Evolutionary conservation across 1,140 invertebrate species (phyloP), one percentile per base, ranked within the genome.

Genomic region (Heliothis subflexa): DNA sequence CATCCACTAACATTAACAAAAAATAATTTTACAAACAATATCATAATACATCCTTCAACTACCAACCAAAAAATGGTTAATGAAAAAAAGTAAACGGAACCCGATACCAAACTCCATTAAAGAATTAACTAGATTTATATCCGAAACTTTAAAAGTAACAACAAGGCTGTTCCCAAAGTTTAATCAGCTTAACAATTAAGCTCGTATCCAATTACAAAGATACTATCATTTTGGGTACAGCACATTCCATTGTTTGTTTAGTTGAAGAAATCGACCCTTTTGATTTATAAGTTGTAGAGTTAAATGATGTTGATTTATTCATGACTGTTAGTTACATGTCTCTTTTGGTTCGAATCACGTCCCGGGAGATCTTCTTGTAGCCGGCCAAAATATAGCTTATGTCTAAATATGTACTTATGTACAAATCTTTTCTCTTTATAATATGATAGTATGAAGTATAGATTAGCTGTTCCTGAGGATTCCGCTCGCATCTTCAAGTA

Each of bases 191-290:
- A 87, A 87, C 84, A 89, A 89, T 89, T 87, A 88, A 84, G 79
- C 70, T 81, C 86, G 79, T 88, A 91, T 91, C 90, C 86, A 86
- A 89, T 91, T 90, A 89, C 90, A 71, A 33, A 70, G 86, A 87
- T 88, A 81, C 84, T 88, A 88, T 87, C 85, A 81, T 83, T 79
- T 52, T 40, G 13, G 49, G 13, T 64, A 28, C 49, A 50, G 47
- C 40, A 28, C 40, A 25, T 74, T 50, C 40, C 45, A 55, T 90
- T 90, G 86, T 89, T 85, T 81, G 84, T 80, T 82, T 16, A 14
- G 75, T 78, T 81, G 81, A 79, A 81, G 73, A 73, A 80, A 74
- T 52, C 14, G 81, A 79, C 78, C 80, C 83, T 55, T 61, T 61
- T 74, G 55, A 72, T 66, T n/a, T 52, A 25, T 1, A 4, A 68